Conservation (phyloP, 2,888 invertebrate genomes). For the Cremastobaeus sp. region DNA sequence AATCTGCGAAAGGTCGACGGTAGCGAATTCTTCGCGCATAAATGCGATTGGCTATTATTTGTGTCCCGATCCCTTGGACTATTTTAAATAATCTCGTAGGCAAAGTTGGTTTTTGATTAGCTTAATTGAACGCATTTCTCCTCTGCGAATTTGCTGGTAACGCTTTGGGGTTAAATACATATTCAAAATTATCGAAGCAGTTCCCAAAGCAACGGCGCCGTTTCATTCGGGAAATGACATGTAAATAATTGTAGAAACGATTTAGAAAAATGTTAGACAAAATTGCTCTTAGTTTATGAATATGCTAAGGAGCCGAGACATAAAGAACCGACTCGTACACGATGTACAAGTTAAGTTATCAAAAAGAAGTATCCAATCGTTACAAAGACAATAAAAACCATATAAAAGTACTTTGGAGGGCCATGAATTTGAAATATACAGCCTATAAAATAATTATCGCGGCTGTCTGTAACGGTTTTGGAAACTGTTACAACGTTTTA, state of each 20-base stretch:
- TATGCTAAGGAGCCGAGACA: neutral
- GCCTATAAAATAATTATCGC: conserved; percentile 18
- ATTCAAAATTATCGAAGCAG: too few relatives aligned
- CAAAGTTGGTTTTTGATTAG: conserved; percentile 47
- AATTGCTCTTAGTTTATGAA: too few relatives aligned
- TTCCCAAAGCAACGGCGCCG: too few relatives aligned
- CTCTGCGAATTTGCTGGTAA: conserved; percentile 3
- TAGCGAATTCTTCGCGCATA: conserved; percentile 38
- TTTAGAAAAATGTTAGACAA: too few relatives aligned
- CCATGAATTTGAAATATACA: conserved; percentile 35
- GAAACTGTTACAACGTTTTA: conserved; percentile 30
- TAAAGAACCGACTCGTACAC: too few relatives aligned
- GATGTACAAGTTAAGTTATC: conserved; percentile 43
- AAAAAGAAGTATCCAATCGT: conserved; percentile 37
- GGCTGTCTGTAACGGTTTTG: conserved; percentile 14
- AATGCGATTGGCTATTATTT: conserved; percentile 7
- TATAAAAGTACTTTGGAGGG: conserved; percentile 32
- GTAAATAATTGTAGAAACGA: too few relatives aligned
- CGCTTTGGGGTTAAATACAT: too few relatives aligned
- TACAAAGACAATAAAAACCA: conserved; percentile 33
- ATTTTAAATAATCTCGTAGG: conserved; percentile 34
- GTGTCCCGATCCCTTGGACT: conserved; percentile 3
- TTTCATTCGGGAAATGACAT: too few relatives aligned
- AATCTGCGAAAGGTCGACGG: conserved; percentile 51
- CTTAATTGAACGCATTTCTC: conserved; percentile 2